phyloP scores from a whole-genome alignment of 2,113 vertebrate species.

The Mus musculus region GRCm39 chr1:60853501-60854000 shows the following conservation, averaged over 20 bases:
- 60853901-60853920: background rate
- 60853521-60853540: background rate
- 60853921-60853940: background rate
- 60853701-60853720: slow-evolving; percentile 32
- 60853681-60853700: slow-evolving; percentile 41
- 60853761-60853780: background rate
- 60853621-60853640: slow-evolving; percentile 23
- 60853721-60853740: background rate
- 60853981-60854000: background rate
- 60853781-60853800: background rate
- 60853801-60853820: slow-evolving; percentile 31
- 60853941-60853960: background rate
- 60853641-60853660: slow-evolving; percentile 39
- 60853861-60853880: background rate
- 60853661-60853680: background rate
- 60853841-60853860: background rate
- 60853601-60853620: slow-evolving; percentile 16
- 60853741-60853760: background rate
- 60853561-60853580: background rate
- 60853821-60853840: background rate
- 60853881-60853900: background rate
- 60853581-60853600: slow-evolving; percentile 5
- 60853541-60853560: background rate
- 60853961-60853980: slow-evolving; percentile 7
- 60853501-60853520: too few species aligned